These are phyloP conservation scores for Lathamus discolor DNA, from an alignment of 2,113 vertebrate species.

Conservation along the genomic window DNA sequence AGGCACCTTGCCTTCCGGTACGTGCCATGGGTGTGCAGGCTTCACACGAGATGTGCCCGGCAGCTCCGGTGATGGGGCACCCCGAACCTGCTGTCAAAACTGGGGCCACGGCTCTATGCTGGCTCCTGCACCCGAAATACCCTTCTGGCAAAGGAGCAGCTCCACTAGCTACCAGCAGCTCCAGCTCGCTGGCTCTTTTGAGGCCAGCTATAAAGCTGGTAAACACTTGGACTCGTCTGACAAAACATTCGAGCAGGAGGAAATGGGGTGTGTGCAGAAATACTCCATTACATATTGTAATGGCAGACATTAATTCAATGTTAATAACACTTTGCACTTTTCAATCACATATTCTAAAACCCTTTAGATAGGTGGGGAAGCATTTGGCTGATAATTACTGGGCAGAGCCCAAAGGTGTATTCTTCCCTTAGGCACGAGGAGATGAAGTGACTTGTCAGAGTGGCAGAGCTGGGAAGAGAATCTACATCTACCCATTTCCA, in stretches of 20 bases:
- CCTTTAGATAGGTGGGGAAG: slow-evolving; percentile 57
- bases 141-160: neutral
- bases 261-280: slow-evolving; percentile 49
- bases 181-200: neutral
- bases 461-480: slow-evolving; percentile 41
- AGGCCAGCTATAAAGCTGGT: slow-evolving; percentile 7
- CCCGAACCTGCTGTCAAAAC: neutral
- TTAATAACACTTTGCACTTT: slow-evolving; percentile 64
- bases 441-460: slow-evolving; percentile 55
- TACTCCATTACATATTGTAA: slow-evolving; percentile 61
- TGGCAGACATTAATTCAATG: slow-evolving; percentile 64
- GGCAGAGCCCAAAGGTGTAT: slow-evolving; percentile 51
- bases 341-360: slow-evolving; percentile 60
- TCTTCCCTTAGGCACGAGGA: slow-evolving; percentile 32
- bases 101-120: neutral
- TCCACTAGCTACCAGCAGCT: neutral
- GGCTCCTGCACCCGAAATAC: neutral
- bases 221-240: slow-evolving; percentile 51
- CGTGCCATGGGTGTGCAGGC: fast-evolving
- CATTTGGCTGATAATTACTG: slow-evolving; percentile 53
- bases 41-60: neutral
- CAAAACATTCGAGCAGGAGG: slow-evolving; percentile 39
- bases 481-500: slow-evolving; percentile 33
- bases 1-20: neutral
- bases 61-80: neutral